phyloP scores from a whole-genome alignment of 2,113 vertebrate species.

The Forbesichthys agassizii region DNA sequence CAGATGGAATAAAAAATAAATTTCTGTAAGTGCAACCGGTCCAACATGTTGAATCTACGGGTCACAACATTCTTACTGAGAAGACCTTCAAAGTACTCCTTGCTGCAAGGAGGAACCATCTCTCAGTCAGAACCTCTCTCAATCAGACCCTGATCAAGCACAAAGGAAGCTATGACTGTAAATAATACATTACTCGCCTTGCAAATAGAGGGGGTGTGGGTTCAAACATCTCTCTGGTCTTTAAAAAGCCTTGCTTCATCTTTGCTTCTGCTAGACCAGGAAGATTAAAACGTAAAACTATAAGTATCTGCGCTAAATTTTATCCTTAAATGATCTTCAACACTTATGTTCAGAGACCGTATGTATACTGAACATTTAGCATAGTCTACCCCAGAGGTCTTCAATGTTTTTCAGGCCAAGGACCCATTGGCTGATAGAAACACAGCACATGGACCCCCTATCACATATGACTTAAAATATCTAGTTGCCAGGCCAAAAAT shows the following conservation, averaged over 20 bases:
- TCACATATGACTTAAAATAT: no score
- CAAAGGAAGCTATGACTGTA: constrained; percentile 60
- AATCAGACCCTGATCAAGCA: constrained; percentile 73
- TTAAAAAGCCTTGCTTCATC: constrained; percentile 63
- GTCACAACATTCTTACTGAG: constrained; percentile 50
- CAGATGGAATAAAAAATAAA: not conserved
- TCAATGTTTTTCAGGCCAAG: no score
- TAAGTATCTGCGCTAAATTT: constrained; percentile 18
- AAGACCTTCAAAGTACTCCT: constrained; percentile 29
- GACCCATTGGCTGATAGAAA: no score
- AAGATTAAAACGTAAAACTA: constrained; percentile 45
- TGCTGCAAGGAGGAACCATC: constrained; percentile 16
- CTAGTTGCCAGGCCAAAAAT: no score
- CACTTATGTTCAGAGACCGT: not conserved
- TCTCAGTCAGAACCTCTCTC: constrained; percentile 54
- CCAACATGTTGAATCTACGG: constrained; percentile 19
- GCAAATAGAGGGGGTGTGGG: constrained; percentile 39
- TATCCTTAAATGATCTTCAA: not conserved
- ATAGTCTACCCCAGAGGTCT: no score
- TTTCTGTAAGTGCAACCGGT: constrained; percentile 20
- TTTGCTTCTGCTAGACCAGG: constrained; percentile 33
- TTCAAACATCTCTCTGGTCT: constrained; percentile 65
- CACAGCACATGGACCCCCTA: no score
- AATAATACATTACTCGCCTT: constrained; percentile 74
- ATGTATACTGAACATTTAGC: not conserved